These are phyloP conservation scores for Orbicella faveolata DNA, from an alignment of 64 coral and sea anemone species.

Conservation along the genomic window DNA sequence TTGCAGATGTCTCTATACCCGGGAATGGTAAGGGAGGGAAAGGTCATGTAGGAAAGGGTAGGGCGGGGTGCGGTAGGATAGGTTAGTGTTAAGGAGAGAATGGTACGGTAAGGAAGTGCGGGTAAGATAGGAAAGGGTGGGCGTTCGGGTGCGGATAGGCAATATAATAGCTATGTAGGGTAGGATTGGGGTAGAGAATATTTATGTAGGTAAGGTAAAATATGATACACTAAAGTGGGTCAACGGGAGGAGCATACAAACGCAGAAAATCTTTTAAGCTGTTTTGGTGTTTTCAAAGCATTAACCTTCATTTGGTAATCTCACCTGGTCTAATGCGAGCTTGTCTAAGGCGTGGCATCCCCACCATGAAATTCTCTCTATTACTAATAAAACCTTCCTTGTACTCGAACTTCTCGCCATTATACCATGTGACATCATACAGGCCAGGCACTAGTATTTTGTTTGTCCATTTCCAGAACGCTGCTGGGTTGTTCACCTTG, in stretches of 20 bases:
- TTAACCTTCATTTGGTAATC: not conserved
- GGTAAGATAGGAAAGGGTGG: too few species aligned
- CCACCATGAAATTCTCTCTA: conserved; percentile 59
- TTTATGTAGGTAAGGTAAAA: too few species aligned
- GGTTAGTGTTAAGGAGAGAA: not conserved
- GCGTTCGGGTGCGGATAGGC: too few species aligned
- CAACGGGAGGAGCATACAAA: too few species aligned
- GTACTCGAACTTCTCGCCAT: conserved; percentile 38
- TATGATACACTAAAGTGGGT: too few species aligned
- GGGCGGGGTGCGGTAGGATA: not conserved
- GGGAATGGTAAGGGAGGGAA: too few species aligned
- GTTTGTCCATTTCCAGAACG: conserved; percentile 60
- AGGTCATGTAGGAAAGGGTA: not conserved
- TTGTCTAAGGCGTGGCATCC: conserved; percentile 65
- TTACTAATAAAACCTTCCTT: conserved; percentile 61
- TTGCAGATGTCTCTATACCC: too few species aligned
- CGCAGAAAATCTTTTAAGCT: not conserved
- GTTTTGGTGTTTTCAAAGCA: not conserved
- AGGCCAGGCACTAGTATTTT: conserved; percentile 40
- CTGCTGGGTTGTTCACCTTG: not conserved
- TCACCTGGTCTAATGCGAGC: conserved; percentile 51
- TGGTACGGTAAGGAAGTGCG: too few species aligned
- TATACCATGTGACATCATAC: conserved; percentile 55
- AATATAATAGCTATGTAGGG: too few species aligned
- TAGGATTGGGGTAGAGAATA: too few species aligned